Evolutionary conservation across 2,888 invertebrate genomes (phyloP).

Genomic region (Sympetrum striolatum): DNA sequence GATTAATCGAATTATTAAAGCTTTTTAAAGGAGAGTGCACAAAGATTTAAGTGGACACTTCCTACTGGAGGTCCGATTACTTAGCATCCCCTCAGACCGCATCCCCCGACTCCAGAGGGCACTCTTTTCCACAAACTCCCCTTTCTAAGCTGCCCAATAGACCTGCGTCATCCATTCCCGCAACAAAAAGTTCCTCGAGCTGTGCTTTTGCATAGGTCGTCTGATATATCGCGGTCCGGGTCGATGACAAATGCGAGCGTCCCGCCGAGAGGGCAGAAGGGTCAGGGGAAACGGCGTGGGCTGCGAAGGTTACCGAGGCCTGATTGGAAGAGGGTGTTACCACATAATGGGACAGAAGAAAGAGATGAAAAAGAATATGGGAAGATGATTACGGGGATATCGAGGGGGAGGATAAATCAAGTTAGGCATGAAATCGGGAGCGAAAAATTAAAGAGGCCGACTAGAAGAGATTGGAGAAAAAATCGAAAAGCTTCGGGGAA

Average conservation of each 20-base stretch:
- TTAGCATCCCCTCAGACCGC: not conserved
- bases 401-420: not conserved
- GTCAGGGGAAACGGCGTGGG: not conserved
- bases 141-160: not conserved
- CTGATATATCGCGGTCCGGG: conserved; percentile 22
- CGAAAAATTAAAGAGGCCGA: not conserved
- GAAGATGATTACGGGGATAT: not conserved
- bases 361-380: not conserved
- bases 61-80: not conserved
- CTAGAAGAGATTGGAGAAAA: not conserved
- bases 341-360: not conserved
- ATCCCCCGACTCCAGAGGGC: not conserved
- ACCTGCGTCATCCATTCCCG: not conserved
- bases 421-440: not conserved
- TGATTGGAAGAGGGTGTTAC: not conserved
- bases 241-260: conserved; percentile 33
- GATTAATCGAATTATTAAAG: too few species aligned
- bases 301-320: not conserved
- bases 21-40: too few species aligned
- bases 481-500: not conserved
- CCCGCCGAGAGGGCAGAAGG: not conserved
- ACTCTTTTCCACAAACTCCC: not conserved
- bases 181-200: conserved; percentile 5
- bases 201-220: conserved; percentile 2
- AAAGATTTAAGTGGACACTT: not conserved